Percentiles rank a stretch among this genome's conserved stretches.
These are phyloP conservation scores for Albula glossodonta DNA, from an alignment of 2,113 vertebrate species.

Conservation along the genomic window DNA sequence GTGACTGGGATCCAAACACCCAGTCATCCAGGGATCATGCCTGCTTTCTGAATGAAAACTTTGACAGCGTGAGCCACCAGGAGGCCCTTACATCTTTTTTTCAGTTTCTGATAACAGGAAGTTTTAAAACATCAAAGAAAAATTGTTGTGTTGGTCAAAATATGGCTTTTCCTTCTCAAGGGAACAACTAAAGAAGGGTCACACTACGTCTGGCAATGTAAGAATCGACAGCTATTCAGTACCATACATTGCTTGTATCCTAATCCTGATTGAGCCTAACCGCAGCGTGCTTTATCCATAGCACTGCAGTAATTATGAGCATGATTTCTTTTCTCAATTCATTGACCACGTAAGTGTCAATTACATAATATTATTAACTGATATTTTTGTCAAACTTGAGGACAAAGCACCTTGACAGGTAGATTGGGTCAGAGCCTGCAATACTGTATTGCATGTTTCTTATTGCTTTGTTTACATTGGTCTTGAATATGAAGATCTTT, in stretches of 20 bases:
- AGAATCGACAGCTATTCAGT: not conserved
- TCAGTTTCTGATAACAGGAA: not conserved
- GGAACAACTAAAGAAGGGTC: not conserved
- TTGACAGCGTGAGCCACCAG: too few relatives aligned
- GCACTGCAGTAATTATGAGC: not conserved
- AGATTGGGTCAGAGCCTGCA: not conserved
- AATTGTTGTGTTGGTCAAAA: not conserved
- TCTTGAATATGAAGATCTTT: constrained; percentile 32
- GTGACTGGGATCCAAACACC: too few relatives aligned
- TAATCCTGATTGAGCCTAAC: not conserved
- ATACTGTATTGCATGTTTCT: not conserved
- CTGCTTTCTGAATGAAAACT: too few relatives aligned
- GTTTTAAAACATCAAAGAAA: not conserved
- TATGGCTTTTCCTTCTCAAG: not conserved
- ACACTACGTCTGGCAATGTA: not conserved
- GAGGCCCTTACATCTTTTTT: not conserved
- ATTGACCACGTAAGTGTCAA: too few relatives aligned
- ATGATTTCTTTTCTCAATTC: too few relatives aligned
- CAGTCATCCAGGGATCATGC: too few relatives aligned
- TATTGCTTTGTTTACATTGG: not conserved
- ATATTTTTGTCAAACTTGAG: not conserved
- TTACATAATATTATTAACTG: too few relatives aligned
- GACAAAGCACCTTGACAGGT: not conserved
- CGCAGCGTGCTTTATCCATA: not conserved
- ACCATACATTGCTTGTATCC: not conserved